These are phyloP conservation scores for Myotis vivesi DNA, from an alignment of 2,797 vertebrate species.

Conservation along the genomic window DNA sequence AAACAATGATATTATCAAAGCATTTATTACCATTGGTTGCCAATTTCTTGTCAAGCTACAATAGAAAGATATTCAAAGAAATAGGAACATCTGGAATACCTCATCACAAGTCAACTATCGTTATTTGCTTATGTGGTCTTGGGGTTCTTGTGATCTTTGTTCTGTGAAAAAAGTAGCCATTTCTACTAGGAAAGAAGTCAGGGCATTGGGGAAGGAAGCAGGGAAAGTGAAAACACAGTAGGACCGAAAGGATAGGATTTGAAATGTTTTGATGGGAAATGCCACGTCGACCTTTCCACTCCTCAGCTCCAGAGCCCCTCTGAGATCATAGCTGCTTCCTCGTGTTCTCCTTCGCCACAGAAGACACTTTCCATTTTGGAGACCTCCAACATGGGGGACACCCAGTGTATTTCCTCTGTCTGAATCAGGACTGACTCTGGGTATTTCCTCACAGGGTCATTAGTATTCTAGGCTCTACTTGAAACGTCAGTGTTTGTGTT, in stretches of 20 bases:
- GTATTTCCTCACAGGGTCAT: not conserved
- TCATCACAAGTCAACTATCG: not conserved
- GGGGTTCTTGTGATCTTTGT: not conserved
- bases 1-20: not conserved
- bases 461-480: not conserved
- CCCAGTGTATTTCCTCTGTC: not conserved
- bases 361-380: not conserved
- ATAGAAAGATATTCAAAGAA: not conserved
- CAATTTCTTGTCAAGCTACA: not conserved
- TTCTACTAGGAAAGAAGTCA: not conserved
- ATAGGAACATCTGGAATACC: not conserved
- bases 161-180: not conserved
- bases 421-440: not conserved
- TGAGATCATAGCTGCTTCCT: not conserved
- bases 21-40: not conserved
- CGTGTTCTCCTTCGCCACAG: not conserved
- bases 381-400: too few species aligned
- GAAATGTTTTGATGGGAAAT: not conserved
- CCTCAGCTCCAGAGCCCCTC: not conserved
- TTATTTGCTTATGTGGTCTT: not conserved
- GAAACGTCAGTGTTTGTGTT: not conserved
- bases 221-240: not conserved
- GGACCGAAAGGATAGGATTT: not conserved
- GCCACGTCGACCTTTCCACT: not conserved
- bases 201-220: not conserved